Percentiles rank a stretch among this genome's conserved stretches.
phyloP scores from a whole-genome alignment of 2,888 invertebrate species.

The Xestia sexstrigata region DNA sequence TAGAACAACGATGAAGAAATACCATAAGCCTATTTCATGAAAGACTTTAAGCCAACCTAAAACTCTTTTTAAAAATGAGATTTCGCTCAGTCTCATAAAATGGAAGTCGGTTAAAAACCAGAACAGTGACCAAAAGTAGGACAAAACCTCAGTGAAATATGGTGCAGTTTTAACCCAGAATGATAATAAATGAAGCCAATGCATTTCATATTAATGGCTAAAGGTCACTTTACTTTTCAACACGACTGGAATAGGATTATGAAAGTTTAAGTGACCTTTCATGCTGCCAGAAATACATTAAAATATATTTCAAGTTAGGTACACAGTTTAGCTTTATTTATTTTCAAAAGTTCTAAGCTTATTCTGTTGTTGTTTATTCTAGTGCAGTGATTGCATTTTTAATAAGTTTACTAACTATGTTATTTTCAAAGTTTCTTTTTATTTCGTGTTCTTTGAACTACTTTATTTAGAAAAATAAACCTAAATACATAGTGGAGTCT shows the following conservation, averaged over 20 bases:
- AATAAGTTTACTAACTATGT: background rate
- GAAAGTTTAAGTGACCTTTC: background rate
- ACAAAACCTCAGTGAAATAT: conserved; percentile 57
- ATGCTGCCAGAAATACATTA: background rate
- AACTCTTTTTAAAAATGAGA: conserved; percentile 27
- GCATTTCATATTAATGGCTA: conserved; percentile 59
- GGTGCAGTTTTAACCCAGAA: conserved; percentile 50
- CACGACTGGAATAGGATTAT: conserved; percentile 37
- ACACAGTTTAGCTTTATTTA: background rate
- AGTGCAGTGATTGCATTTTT: background rate
- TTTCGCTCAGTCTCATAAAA: conserved; percentile 32
- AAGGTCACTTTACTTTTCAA: conserved; percentile 56
- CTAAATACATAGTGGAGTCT: background rate
- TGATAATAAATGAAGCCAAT: conserved; percentile 59
- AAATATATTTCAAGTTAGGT: background rate
- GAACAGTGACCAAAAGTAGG: conserved; percentile 42
- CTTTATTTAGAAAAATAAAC: too few relatives aligned
- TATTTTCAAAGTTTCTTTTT: background rate
- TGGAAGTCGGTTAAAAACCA: conserved; percentile 37
- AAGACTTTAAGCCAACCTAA: conserved; percentile 16
- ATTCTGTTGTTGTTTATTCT: background rate
- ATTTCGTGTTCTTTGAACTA: background rate
- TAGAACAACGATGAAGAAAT: background rate
- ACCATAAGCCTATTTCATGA: conserved; percentile 19
- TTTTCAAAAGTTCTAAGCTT: background rate